These are phyloP conservation scores for Electrona antarctica DNA, from an alignment of 2,113 vertebrate species.

Conservation along the genomic window DNA sequence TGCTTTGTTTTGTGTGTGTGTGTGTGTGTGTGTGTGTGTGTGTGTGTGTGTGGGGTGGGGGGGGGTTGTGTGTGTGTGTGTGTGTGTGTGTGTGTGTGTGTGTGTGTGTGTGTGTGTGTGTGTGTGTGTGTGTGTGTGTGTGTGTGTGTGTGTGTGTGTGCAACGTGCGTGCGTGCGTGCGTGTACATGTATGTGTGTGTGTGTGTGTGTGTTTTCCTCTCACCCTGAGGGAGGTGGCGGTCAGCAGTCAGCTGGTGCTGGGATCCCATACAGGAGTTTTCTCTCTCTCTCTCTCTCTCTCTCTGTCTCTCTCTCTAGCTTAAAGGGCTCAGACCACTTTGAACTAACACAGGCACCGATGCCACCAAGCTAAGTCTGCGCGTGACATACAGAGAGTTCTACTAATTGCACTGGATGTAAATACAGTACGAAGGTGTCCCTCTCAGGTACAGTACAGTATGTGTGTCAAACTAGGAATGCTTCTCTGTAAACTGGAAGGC, in stretches of 20 bases:
- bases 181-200: conserved; percentile 13
- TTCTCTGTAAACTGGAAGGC: not conserved
- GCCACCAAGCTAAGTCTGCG: conserved; percentile 15
- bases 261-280: conserved; percentile 33
- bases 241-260: conserved; percentile 66
- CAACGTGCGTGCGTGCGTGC: not conserved
- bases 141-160: not conserved
- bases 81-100: not conserved
- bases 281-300: conserved; percentile 19
- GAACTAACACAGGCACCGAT: conserved; percentile 5
- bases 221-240: conserved; percentile 41
- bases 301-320: conserved; percentile 15
- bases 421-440: not conserved
- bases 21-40: conserved; percentile 1
- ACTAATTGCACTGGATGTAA: conserved; percentile 3
- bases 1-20: not conserved
- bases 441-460: conserved; percentile 16
- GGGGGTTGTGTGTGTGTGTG: not conserved
- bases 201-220: not conserved
- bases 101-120: not conserved
- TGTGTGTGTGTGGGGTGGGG: not conserved
- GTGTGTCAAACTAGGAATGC: conserved; percentile 10
- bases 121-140: conserved; percentile 1
- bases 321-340: conserved; percentile 30
- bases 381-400: conserved; percentile 1